Conservation (phyloP, 2,113 vertebrate genomes). For the Chunga burmeisteri region DNA sequence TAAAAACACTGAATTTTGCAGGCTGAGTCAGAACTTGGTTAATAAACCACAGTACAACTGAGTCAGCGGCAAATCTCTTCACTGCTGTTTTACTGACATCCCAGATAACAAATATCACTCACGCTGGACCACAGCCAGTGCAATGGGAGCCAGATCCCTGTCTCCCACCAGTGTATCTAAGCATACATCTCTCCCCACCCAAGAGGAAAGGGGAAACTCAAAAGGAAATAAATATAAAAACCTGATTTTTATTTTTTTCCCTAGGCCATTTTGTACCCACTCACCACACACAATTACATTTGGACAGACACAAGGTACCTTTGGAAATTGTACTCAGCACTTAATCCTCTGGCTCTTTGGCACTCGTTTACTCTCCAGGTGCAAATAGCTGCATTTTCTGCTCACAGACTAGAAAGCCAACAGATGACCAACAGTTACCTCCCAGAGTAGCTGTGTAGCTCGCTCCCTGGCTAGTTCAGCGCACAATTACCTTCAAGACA, state of each 20-base stretch:
- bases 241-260: not conserved
- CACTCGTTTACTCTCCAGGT: not conserved
- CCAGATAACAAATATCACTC: not conserved
- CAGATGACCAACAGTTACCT: not conserved
- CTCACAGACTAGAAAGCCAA: not conserved
- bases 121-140: not conserved
- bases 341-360: not conserved
- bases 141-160: not conserved
- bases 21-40: conserved; percentile 16
- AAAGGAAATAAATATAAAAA: not conserved
- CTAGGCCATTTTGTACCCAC: not conserved
- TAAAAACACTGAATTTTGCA: not conserved
- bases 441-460: not conserved
- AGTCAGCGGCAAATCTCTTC: conserved; percentile 19
- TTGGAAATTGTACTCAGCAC: not conserved
- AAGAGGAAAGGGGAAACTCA: not conserved
- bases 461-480: not conserved
- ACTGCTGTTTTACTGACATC: not conserved
- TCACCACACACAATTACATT: not conserved
- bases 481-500: not conserved
- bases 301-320: not conserved
- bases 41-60: not conserved
- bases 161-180: not conserved
- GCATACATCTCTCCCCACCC: not conserved
- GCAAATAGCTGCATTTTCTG: not conserved